Evolutionary conservation across 1,140 invertebrate species (phyloP).

Genomic region (Aphis gossypii): DNA sequence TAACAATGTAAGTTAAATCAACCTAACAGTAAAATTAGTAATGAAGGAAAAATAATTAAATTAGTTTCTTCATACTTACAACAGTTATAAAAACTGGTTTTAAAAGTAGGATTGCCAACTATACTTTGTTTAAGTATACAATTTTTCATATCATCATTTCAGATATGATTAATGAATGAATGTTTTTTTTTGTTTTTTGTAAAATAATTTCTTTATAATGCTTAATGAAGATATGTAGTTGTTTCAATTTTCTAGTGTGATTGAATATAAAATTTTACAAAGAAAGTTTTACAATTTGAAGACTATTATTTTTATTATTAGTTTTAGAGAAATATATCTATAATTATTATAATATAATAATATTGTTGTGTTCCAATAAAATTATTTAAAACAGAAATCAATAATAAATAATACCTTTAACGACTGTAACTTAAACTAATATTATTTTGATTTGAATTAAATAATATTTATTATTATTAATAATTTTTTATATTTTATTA

Average conservation of each 20-base stretch:
- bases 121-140: neutral
- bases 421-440: neutral
- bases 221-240: no score
- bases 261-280: neutral
- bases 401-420: neutral
- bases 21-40: neutral
- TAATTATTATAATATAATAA: no score
- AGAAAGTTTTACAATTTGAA: no score
- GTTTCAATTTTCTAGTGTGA: neutral
- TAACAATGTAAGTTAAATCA: neutral
- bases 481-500: neutral
- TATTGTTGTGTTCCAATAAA: no score
- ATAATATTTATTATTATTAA: neutral
- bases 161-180: neutral
- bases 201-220: no score
- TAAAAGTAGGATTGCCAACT: slow-evolving; percentile 30
- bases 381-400: neutral
- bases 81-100: slow-evolving; percentile 50
- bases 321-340: no score
- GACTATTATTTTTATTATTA: no score
- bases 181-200: neutral
- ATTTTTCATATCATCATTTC: neutral
- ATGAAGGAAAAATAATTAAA: slow-evolving; percentile 1
- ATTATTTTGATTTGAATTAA: neutral
- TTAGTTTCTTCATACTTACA: neutral